phyloP scores from a whole-genome alignment of 1,140 invertebrate species.

The Pseudomyrmex dendroicus region DNA sequence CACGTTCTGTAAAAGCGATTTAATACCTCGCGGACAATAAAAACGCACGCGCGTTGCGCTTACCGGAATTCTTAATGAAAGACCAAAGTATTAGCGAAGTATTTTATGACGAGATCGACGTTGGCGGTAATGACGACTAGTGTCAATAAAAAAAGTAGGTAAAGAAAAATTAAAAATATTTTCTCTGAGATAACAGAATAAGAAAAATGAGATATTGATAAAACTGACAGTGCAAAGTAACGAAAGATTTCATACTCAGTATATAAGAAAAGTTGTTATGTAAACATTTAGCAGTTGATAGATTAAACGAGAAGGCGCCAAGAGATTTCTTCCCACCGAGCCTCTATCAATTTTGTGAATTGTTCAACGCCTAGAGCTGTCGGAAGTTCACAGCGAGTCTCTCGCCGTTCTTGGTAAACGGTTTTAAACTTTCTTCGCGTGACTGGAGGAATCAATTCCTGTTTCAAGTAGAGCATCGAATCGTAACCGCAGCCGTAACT shows the following conservation, averaged over 20 bases:
- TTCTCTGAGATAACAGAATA: neutral
- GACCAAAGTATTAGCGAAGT: neutral
- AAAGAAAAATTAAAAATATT: neutral
- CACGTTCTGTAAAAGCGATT: neutral
- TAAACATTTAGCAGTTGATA: constrained; percentile 1
- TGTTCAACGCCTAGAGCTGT: constrained; percentile 8
- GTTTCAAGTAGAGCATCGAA: constrained; percentile 51
- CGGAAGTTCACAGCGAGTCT: constrained; percentile 18
- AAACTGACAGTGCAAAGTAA: too few relatives aligned
- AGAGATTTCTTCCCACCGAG: constrained; percentile 42
- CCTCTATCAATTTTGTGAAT: constrained; percentile 16
- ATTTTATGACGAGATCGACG: too few relatives aligned
- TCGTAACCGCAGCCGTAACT: constrained; percentile 60
- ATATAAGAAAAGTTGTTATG: constrained; percentile 15
- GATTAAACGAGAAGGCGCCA: constrained; percentile 14
- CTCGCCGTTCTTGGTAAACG: constrained; percentile 35
- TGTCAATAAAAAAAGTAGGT: neutral
- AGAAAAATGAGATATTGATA: too few relatives aligned
- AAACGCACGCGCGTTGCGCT: neutral
- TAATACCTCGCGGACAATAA: neutral
- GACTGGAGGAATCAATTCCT: constrained; percentile 52
- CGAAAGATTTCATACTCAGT: too few relatives aligned
- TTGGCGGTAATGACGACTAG: neutral
- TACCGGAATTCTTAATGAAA: neutral
- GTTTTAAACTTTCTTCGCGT: constrained; percentile 63